Percentiles rank a stretch among this genome's conserved stretches.
Conservation (phyloP, 2,113 vertebrate species). For the Trichomycterus rosablanca region DNA sequence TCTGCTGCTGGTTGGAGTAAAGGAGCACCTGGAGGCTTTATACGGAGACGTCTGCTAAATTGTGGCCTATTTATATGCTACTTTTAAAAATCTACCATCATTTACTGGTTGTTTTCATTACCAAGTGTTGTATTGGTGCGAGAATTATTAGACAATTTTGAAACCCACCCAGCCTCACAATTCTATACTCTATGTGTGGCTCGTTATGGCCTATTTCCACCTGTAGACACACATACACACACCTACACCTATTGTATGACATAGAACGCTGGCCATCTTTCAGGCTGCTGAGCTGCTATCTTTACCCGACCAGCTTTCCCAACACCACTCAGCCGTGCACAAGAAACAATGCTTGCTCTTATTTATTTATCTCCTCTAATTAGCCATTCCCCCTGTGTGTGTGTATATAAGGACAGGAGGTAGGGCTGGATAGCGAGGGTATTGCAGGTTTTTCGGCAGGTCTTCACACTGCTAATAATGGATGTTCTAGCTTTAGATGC, state of each 20-base stretch:
- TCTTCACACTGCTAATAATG: conserved; percentile 55
- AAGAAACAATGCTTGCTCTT: conserved; percentile 53
- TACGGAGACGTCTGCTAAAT: too few relatives aligned
- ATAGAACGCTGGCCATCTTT: conserved; percentile 52
- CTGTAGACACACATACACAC: conserved; percentile 40
- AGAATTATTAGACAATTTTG: too few relatives aligned
- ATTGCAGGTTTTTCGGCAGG: conserved; percentile 45
- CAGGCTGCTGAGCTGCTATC: conserved; percentile 55
- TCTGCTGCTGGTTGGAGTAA: too few relatives aligned
- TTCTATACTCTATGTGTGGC: conserved; percentile 44
- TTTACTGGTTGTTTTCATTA: too few relatives aligned
- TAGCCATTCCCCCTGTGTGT: conserved; percentile 45
- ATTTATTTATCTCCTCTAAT: conserved; percentile 45
- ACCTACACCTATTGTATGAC: conserved; percentile 53
- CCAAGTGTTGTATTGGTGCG: too few relatives aligned
- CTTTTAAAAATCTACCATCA: too few relatives aligned
- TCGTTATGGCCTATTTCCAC: conserved; percentile 61
- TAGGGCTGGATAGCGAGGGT: conserved; percentile 23
- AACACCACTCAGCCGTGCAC: conserved; percentile 53
- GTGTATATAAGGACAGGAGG: conserved; percentile 26
- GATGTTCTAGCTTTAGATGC: conserved; percentile 63
- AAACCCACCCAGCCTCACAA: conserved; percentile 8
- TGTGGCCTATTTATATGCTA: too few relatives aligned
- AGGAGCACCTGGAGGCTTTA: too few relatives aligned
- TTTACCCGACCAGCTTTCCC: conserved; percentile 60